Conservation (phyloP, 2,888 invertebrate genomes). For the Drepana falcataria region DNA sequence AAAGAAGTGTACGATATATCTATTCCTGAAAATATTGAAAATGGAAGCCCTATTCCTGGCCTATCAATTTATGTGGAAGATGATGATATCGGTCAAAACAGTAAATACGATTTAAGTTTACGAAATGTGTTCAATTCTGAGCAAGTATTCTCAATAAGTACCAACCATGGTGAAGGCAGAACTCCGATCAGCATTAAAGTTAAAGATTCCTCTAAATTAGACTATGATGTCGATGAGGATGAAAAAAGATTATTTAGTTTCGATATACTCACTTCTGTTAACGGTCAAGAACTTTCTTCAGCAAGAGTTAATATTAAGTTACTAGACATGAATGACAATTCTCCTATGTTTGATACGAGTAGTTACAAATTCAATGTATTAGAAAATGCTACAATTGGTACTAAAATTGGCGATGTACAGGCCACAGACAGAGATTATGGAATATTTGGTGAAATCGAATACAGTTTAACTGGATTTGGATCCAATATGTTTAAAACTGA, state of each 20-base stretch:
- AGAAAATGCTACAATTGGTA: constrained; percentile 81
- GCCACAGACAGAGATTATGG: constrained; percentile 87
- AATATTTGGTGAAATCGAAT: constrained; percentile 84
- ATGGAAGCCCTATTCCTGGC: constrained; percentile 83
- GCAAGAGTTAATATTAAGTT: constrained; percentile 82
- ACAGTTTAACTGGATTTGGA: constrained; percentile 87
- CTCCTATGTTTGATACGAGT: constrained; percentile 82
- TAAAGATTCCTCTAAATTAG: constrained; percentile 80
- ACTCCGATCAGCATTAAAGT: constrained; percentile 87
- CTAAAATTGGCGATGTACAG: constrained; percentile 80
- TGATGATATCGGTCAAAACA: constrained; percentile 85
- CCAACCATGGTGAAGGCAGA: constrained; percentile 83
- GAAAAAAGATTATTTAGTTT: constrained; percentile 81
- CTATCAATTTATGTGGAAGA: constrained; percentile 86
- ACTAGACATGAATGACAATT: constrained; percentile 88
- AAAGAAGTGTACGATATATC: constrained; percentile 81
- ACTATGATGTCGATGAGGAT: constrained; percentile 83
- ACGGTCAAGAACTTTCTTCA: constrained; percentile 76
- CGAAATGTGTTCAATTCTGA: constrained; percentile 79
- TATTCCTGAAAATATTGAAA: constrained; percentile 87
- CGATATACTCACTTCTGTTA: constrained; percentile 81
- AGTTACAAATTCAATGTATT: constrained; percentile 82
- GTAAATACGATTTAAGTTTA: constrained; percentile 82
- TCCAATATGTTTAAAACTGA: constrained; percentile 87
- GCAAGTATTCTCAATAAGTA: constrained; percentile 81